phyloP scores from a whole-genome alignment of 2,113 vertebrate genomes.

The Pseudois nayaur region DNA sequence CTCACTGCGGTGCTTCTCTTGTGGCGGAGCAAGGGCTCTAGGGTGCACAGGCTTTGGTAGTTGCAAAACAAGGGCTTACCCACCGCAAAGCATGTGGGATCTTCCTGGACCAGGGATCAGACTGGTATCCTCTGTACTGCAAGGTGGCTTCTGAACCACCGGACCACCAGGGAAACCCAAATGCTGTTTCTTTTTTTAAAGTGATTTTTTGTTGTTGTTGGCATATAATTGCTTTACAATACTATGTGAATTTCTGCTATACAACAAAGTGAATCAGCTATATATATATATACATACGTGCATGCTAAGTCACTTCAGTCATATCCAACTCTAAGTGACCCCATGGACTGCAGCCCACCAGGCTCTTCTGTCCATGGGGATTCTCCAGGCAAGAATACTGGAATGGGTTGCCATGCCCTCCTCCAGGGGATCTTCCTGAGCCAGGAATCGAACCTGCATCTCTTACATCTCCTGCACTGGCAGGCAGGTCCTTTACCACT shows the following conservation, averaged over 20 bases:
- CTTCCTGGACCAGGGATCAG: neutral
- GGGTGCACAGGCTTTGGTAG: neutral
- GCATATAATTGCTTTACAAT: neutral
- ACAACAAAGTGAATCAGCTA: neutral
- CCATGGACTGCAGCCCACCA: neutral
- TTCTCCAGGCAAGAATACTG: neutral
- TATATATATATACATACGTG: neutral
- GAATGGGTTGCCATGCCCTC: neutral
- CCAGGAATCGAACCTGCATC: neutral
- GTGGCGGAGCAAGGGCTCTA: neutral
- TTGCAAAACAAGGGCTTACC: neutral
- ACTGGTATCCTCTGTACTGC: neutral
- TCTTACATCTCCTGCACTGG: neutral
- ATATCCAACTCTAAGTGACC: neutral
- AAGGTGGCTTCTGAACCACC: neutral
- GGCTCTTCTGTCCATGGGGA: neutral
- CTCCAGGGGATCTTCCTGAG: neutral
- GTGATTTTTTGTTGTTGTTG: neutral
- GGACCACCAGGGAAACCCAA: neutral
- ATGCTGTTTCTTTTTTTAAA: neutral
- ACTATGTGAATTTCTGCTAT: neutral
- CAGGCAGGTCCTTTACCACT: neutral
- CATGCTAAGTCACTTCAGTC: neutral
- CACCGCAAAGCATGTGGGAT: neutral
- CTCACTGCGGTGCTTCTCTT: neutral